Base-by-base conservation (phyloP, 2,888 invertebrate species). In the Mayetiola destructor region DNA sequence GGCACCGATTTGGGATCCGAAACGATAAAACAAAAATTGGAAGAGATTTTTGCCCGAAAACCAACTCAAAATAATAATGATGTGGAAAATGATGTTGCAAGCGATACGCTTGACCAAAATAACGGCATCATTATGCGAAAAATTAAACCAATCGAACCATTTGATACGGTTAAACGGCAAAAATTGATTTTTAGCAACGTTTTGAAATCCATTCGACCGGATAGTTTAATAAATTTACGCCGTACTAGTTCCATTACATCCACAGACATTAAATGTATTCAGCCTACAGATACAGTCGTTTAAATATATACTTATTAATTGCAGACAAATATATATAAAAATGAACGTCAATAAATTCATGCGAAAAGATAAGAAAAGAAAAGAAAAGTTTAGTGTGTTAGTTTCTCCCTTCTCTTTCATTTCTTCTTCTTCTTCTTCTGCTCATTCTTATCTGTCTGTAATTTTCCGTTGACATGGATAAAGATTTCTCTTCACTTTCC, bases 91-190 rank as follows among this genome's bases (percentile, higher is more conserved):
- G 36, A 36, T 36, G 36, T 36, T 12, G 4, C 12, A 12, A 16
- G 3, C n/a, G n/a, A n/a, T n/a, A n/a, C n/a, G 39, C 39, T 18
- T 4, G 8, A 39, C 5, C 21, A 23, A 39, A 39, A 39, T 27
- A 27, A 48, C 16, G 27, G 27, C 23, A 48, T n/a, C n/a, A 27
- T n/a, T 48, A n/a, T n/a, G n/a, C 48, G 20, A 10, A 39, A 27
- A n/a, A 27, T 14, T 16, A 48, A 48, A 48, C 48, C 4, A n/a
- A 3, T 14, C 27, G 48, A 32, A 36, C 58, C 58, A 29, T 58
- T 56, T 18, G 58, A 58, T 48, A 58, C 58, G 14, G 58, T 58
- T 9, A 55, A 55, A 18, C 55, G 52, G 42, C 58, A 58, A 55
- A 58, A 58, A 42, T 27, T 58, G 12, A 16, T 42, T 3, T 58